Evolutionary conservation across 2,113 vertebrate species (phyloP).

Genomic region (Dryoscopus gambensis): DNA sequence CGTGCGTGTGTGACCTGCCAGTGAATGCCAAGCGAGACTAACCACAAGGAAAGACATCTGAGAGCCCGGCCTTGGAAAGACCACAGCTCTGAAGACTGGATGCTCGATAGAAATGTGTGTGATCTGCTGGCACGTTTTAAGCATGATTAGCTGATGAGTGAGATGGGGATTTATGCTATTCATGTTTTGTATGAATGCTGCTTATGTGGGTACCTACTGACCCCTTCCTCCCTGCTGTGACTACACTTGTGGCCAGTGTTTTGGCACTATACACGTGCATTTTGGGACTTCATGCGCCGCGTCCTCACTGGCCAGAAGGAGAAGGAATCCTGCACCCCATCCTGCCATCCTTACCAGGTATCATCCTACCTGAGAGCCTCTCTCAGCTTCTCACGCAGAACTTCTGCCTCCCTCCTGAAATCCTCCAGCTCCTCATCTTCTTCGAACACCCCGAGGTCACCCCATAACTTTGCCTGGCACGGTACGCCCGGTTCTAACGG

Average conservation of each 20-base stretch:
- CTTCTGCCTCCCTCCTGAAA: conserved; percentile 43
- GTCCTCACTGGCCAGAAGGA: background rate
- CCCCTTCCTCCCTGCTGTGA: background rate
- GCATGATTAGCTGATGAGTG: background rate
- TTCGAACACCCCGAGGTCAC: conserved; percentile 28
- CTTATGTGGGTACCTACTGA: accelerated
- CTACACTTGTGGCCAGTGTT: too few relatives aligned
- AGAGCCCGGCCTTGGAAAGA: background rate
- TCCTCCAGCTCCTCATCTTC: conserved; percentile 48
- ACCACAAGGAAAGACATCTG: background rate
- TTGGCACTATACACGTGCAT: accelerated
- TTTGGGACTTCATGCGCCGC: accelerated
- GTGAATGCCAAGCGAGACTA: background rate
- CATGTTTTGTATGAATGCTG: background rate
- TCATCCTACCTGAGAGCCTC: conserved; percentile 63
- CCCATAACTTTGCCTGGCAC: conserved; percentile 63
- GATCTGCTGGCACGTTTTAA: background rate
- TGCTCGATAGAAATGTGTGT: accelerated
- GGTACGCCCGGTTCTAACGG: conserved; percentile 62
- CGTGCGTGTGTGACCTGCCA: background rate
- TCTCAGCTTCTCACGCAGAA: background rate
- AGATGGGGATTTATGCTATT: background rate
- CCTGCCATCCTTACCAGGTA: background rate
- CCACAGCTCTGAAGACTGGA: background rate
- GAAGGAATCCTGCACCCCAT: background rate